Conservation (phyloP, 2,113 vertebrate genomes). For the Scartelaos histophorus region DNA sequence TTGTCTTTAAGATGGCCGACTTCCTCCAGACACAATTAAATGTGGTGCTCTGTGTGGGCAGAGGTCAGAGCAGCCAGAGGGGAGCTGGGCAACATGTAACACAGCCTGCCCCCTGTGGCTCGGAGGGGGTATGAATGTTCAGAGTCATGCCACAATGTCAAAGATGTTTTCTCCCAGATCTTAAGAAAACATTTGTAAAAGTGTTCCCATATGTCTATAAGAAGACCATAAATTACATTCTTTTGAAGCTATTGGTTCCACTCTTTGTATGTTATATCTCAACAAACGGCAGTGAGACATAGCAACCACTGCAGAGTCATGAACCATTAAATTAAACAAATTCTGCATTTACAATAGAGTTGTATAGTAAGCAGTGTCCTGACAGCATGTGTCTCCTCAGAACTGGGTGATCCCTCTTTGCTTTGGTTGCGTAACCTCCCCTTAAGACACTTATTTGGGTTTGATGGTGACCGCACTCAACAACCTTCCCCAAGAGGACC, state of each 20-base stretch:
- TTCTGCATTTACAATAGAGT: neutral
- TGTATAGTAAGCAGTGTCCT: conserved; percentile 27
- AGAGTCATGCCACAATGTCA: conserved; percentile 74
- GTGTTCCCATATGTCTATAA: neutral
- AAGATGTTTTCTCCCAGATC: conserved; percentile 56
- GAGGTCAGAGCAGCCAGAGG: conserved; percentile 67
- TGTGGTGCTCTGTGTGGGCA: conserved; percentile 45
- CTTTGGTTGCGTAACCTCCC: conserved; percentile 34
- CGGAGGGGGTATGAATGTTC: conserved; percentile 66
- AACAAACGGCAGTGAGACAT: neutral
- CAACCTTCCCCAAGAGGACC: conserved; percentile 33
- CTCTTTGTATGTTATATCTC: neutral
- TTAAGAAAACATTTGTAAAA: conserved; percentile 23
- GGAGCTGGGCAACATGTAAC: conserved; percentile 35
- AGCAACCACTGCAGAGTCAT: neutral
- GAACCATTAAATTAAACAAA: neutral
- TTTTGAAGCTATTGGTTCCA: neutral
- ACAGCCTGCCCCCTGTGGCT: conserved; percentile 48
- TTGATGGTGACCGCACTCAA: conserved; percentile 49
- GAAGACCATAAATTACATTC: neutral
- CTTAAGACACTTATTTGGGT: conserved; percentile 14
- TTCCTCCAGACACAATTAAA: conserved; percentile 74
- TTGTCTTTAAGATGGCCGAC: conserved; percentile 49
- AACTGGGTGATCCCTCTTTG: conserved; percentile 27
- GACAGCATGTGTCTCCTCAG: conserved; percentile 28